A percentile compares a stretch with the other conserved stretches of the same genome.
Conservation (phyloP, 2,797 vertebrate genomes). For the Eleutherodactylus coqui region DNA sequence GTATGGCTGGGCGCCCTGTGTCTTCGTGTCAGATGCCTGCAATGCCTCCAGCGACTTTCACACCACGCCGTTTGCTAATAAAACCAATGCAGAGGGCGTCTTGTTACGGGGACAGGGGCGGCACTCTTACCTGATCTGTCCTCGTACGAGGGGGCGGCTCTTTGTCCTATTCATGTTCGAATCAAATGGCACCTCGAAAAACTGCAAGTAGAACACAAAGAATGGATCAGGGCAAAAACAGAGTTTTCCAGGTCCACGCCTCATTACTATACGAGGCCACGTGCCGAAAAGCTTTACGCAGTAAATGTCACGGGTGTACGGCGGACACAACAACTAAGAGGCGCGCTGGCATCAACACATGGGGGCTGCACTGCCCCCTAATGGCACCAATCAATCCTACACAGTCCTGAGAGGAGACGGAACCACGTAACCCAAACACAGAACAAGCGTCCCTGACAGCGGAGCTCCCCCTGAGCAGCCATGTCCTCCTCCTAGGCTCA, state of each 20-base stretch:
- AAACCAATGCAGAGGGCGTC: slow-evolving; percentile 5
- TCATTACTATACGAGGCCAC: not conserved
- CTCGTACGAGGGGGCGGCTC: slow-evolving; percentile 94
- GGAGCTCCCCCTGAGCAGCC: not conserved
- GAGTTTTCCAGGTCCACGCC: not conserved
- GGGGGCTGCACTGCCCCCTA: slow-evolving; percentile 32
- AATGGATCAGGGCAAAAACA: not conserved
- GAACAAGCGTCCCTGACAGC: slow-evolving; percentile 1
- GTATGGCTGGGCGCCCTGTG: too few species aligned
- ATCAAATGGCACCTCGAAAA: slow-evolving; percentile 98
- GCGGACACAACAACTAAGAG: not conserved
- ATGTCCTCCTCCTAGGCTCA: not conserved
- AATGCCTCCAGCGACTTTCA: not conserved
- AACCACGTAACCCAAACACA: slow-evolving; percentile 36
- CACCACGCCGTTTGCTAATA: not conserved
- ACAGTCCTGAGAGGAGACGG: not conserved
- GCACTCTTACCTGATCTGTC: slow-evolving; percentile 92
- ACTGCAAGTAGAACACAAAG: slow-evolving; percentile 77
- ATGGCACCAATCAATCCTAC: slow-evolving; percentile 45
- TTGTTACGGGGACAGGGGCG: slow-evolving; percentile 62
- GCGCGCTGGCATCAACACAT: not conserved
- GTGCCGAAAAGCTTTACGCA: slow-evolving; percentile 21
- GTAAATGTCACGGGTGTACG: slow-evolving; percentile 23
- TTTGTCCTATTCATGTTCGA: slow-evolving; percentile 99
- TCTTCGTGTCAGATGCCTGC: too few species aligned